phyloP scores from a whole-genome alignment of 2,113 vertebrate species.

The Heterocephalus glaber region DNA sequence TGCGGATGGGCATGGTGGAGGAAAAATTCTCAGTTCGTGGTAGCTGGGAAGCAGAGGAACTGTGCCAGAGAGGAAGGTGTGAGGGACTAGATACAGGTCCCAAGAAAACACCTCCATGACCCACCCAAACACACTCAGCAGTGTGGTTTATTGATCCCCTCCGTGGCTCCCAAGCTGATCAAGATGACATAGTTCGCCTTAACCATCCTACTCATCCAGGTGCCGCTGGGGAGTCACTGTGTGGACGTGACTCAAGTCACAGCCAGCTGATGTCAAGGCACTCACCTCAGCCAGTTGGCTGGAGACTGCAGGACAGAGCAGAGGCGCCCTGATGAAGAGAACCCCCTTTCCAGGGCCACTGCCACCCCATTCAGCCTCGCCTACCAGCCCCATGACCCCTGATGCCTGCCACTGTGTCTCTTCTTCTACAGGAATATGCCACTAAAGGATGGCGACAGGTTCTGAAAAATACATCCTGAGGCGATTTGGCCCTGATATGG shows the following conservation, averaged over 20 bases:
- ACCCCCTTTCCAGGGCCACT: neutral
- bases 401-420: neutral
- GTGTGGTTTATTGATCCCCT: neutral
- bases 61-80: neutral
- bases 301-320: neutral
- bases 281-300: neutral
- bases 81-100: neutral
- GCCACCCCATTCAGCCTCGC: too few species aligned
- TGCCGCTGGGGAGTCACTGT: neutral
- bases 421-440: neutral
- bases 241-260: neutral
- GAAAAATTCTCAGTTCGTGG: neutral
- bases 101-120: neutral
- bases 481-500: too few species aligned
- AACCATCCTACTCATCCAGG: neutral
- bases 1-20: neutral
- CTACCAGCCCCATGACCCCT: too few species aligned
- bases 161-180: neutral
- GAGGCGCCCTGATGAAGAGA: neutral
- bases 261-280: neutral
- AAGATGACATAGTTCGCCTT: neutral
- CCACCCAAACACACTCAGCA: neutral
- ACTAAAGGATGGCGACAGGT: too few species aligned
- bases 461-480: neutral
- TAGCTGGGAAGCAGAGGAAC: neutral